phyloP scores from a whole-genome alignment of 2,797 vertebrate species.

The Onychomys arenicola region DNA sequence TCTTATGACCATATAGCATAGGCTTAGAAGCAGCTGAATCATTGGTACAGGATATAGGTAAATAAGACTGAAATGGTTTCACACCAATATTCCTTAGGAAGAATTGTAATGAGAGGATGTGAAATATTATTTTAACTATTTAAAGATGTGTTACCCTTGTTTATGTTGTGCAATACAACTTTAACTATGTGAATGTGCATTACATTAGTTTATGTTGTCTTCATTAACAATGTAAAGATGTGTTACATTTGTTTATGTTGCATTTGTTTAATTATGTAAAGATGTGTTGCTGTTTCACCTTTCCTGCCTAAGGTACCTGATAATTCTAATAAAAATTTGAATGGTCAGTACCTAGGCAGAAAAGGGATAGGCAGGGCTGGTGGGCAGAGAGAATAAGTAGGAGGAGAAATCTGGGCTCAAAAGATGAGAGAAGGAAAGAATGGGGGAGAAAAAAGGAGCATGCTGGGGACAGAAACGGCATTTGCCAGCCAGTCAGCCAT shows the following conservation, averaged over 20 bases:
- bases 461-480: not conserved
- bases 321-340: not conserved
- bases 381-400: not conserved
- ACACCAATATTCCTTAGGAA: slow-evolving; percentile 32
- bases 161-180: not conserved
- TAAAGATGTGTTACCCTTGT: not conserved
- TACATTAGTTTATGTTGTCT: not conserved
- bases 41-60: slow-evolving; percentile 35
- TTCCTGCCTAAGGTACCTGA: not conserved
- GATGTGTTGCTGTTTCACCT: not conserved
- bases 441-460: not conserved
- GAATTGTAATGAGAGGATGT: not conserved
- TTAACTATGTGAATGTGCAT: not conserved
- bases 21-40: slow-evolving; percentile 62
- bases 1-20: slow-evolving; percentile 54
- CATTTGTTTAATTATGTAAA: not conserved
- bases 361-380: not conserved
- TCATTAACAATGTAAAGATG: not conserved
- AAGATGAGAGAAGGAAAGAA: not conserved
- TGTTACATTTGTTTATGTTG: not conserved
- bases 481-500: not conserved
- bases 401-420: not conserved
- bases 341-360: not conserved
- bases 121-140: not conserved
- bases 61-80: slow-evolving; percentile 53